Evolutionary conservation across 1,140 invertebrate species (phyloP).

Genomic region (Oryctes rhinoceros): DNA sequence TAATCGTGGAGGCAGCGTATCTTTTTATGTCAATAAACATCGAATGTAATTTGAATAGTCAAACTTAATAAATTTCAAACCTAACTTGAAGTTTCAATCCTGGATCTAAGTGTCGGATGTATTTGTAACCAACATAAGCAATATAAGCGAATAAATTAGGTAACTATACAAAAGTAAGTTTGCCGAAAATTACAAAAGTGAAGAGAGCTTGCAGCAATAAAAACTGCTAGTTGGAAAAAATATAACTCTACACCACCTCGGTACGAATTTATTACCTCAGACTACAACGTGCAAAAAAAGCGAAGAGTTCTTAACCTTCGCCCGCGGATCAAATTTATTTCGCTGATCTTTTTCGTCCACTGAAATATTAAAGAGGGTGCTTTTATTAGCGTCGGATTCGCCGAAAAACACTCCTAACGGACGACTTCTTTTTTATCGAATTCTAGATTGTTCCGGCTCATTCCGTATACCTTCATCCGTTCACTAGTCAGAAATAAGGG

Average conservation of each 20-base stretch:
- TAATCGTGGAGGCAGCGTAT: no score
- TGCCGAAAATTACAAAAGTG: no score
- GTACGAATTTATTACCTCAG: neutral
- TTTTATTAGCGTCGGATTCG: slow-evolving; percentile 4
- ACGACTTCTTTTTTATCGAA: slow-evolving; percentile 26
- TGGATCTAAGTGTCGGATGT: no score
- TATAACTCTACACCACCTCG: neutral
- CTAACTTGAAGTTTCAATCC: no score
- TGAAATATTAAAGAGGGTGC: slow-evolving; percentile 23
- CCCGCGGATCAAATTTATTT: slow-evolving; percentile 8
- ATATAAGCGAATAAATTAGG: no score
- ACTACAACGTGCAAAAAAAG: slow-evolving; percentile 3
- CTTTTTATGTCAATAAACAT: no score
- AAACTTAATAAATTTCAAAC: no score
- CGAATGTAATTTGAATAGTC: no score
- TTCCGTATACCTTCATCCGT: slow-evolving; percentile 6
- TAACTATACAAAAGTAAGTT: no score
- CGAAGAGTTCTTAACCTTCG: neutral
- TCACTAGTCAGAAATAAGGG: slow-evolving; percentile 13
- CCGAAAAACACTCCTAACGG: neutral
- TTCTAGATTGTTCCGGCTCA: neutral
- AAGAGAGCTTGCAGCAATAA: no score
- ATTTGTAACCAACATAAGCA: no score
- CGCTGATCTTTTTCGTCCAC: neutral
- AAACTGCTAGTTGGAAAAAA: neutral